Evolutionary conservation across 2,113 vertebrate species (phyloP).

Genomic region (Lagopus leucura): DNA sequence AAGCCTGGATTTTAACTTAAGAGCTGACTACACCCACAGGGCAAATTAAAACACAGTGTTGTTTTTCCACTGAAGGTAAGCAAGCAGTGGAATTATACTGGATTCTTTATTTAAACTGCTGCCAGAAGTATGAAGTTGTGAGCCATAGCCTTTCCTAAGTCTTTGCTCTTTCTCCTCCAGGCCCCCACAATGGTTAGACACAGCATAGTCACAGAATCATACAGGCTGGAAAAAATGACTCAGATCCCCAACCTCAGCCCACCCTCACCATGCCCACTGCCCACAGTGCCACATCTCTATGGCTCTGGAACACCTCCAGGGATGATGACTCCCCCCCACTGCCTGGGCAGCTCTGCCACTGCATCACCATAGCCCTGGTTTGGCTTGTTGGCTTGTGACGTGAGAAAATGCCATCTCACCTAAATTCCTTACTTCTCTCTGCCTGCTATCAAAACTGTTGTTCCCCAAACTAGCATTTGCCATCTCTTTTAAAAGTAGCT

Average conservation of each 20-base stretch:
- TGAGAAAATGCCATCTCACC: neutral
- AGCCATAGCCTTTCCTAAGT: neutral
- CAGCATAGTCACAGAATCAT: neutral
- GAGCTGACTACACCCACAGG: slow-evolving; percentile 40
- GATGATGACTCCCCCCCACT: no score
- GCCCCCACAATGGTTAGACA: neutral
- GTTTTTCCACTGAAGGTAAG: slow-evolving; percentile 22
- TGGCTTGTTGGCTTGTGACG: neutral
- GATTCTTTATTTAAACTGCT: neutral
- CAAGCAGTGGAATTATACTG: neutral
- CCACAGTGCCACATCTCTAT: no score
- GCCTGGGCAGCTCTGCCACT: no score
- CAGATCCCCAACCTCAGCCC: no score
- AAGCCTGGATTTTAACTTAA: slow-evolving; percentile 20
- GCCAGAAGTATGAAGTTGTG: neutral
- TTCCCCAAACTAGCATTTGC: neutral
- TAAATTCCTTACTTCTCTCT: neutral
- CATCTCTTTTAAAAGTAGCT: neutral
- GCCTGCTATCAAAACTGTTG: neutral
- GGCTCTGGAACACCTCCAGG: no score
- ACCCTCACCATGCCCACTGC: no score
- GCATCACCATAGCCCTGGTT: neutral
- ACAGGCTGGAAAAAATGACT: no score
- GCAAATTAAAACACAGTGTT: neutral
- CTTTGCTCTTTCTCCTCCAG: neutral